Evolutionary conservation across 1,140 invertebrate species (phyloP), one percentile per base, ranked within the genome.

Genomic region (Musca vetustissima): DNA sequence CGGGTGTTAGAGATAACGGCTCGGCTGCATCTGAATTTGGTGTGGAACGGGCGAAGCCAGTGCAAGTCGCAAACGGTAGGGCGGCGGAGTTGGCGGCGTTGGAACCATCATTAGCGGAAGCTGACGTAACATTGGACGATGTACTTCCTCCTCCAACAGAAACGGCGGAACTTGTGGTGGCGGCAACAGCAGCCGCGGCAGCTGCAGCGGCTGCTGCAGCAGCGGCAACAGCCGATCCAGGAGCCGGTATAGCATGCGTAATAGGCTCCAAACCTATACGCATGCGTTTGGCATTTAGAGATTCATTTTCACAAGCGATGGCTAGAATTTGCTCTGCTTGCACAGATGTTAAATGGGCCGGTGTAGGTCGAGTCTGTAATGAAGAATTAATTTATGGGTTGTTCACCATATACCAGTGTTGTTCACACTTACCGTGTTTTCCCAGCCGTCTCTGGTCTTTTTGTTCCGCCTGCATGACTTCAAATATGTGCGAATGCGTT

Each of bases 251-350:
- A 19, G 92, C 91, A 83, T 95, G 92, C 84, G 93, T 91, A 82
- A 98, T 92, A 49, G 96, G 96, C 82, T 98, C 96, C 73, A 98
- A 85, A 66, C 96, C 96, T 76, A 97, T 88, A 71, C 95, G 88
- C 95, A 98, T 97, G 75, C 95, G 88, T 84, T 97, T 98, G 28
- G 95, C 96, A 83, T 98, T 98, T 81, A 96, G 91, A 81, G 93
- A 95, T 84, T 98, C 96, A 83, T 98, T 98, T 85, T 98, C 96
- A 83, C 96, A 98, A 53, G 96, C 96, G 74, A 92, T 91, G 71
- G 95, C 95, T 78, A 98, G 86, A 77, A 98, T 95, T 84, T 96
- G 94, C 82, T 98, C 96, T 9, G 96, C 96, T 83, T 96, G 94
- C 65, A 96, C 94, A 69, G 95, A 97, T 47, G 96, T 98, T 77